Conservation (phyloP, 1,140 invertebrate species). For the Ctenoplectra terminalis region DNA sequence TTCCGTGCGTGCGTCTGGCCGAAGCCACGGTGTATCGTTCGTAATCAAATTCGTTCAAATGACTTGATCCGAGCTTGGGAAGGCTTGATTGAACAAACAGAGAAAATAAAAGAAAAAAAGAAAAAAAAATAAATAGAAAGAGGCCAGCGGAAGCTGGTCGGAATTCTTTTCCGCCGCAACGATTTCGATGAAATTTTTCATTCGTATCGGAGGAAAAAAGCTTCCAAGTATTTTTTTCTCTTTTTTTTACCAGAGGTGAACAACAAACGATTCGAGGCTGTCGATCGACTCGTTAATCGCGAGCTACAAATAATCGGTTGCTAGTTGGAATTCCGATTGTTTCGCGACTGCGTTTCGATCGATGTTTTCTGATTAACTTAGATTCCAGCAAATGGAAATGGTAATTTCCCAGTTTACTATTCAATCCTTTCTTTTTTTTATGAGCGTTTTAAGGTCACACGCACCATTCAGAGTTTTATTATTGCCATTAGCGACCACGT, state of each 20-base stretch:
- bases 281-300: neutral
- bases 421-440: too few species aligned
- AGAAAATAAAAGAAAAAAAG: neutral
- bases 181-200: slow-evolving; percentile 10
- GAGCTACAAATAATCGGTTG: neutral
- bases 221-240: neutral
- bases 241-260: neutral
- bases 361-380: neutral
- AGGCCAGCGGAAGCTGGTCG: neutral
- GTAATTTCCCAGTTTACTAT: neutral
- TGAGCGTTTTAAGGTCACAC: too few species aligned
- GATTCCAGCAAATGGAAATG: slow-evolving; percentile 16
- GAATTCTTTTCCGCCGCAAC: neutral
- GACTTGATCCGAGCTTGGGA: slow-evolving; percentile 4
- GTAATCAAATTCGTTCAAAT: slow-evolving; percentile 41
- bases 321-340: too few species aligned
- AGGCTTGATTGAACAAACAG: slow-evolving; percentile 31
- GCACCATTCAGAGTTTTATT: too few species aligned
- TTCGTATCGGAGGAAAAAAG: neutral
- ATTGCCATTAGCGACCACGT: too few species aligned
- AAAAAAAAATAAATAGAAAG: neutral
- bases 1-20: neutral
- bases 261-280: neutral
- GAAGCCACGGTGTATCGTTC: neutral
- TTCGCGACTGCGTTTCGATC: neutral